Conservation (phyloP, 2,113 vertebrate species). For the Alethe castanea region DNA sequence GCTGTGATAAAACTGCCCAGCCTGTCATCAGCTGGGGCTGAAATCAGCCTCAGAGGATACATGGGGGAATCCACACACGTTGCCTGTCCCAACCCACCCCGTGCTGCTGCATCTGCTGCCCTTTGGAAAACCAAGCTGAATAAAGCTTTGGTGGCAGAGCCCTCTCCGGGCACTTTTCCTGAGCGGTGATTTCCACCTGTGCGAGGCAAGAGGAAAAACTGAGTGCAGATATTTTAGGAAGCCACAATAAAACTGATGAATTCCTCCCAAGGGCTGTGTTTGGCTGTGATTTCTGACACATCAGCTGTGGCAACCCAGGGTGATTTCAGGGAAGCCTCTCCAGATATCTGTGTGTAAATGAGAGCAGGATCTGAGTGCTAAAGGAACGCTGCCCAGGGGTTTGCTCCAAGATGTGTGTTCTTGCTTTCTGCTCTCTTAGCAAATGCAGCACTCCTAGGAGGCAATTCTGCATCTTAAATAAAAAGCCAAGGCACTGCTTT, state of each 20-base stretch:
- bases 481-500: background rate
- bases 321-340: background rate
- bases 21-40: background rate
- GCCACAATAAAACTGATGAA: background rate
- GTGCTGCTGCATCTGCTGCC: background rate
- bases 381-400: background rate
- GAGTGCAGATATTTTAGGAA: background rate
- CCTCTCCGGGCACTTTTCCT: fast-evolving
- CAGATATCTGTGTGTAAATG: background rate
- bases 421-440: background rate
- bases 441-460: background rate
- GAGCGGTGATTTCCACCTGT: background rate
- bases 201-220: background rate
- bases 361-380: background rate
- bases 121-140: background rate
- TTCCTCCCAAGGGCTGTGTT: background rate
- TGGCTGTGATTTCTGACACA: background rate
- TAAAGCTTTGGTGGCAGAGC: background rate
- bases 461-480: background rate
- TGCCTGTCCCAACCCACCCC: background rate
- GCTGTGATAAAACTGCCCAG: background rate
- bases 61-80: background rate
- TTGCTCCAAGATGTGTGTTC: background rate
- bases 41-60: background rate
- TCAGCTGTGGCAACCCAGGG: background rate